Conservation (phyloP, 1,140 invertebrate species). For the Danaus melanippus region DNA sequence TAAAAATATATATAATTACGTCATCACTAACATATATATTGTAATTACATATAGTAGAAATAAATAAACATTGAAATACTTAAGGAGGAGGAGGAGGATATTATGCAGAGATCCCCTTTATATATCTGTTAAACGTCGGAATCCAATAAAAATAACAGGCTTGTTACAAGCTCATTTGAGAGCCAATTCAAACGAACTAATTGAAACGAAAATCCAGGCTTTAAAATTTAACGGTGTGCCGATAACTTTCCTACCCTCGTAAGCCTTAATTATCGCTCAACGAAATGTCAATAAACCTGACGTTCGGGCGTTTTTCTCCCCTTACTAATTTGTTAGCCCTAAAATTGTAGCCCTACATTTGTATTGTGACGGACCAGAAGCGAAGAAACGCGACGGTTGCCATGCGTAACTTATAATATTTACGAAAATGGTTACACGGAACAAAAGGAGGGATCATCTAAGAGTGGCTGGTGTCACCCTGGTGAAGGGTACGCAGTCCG, state of each 20-base stretch:
- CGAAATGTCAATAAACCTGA: slow-evolving; percentile 66
- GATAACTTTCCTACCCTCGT: slow-evolving; percentile 44
- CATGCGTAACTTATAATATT: slow-evolving; percentile 8
- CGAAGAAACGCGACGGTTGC: slow-evolving; percentile 16
- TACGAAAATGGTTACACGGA: slow-evolving; percentile 10
- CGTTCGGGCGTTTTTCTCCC: slow-evolving; percentile 54
- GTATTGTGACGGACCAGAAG: slow-evolving; percentile 21
- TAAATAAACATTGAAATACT: no score
- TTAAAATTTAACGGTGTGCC: slow-evolving; percentile 52
- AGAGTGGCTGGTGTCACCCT: slow-evolving; percentile 34
- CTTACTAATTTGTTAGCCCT: slow-evolving; percentile 64
- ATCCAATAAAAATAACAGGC: slow-evolving; percentile 30
- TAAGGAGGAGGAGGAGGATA: neutral
- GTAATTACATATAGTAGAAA: no score
- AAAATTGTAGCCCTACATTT: slow-evolving; percentile 46
- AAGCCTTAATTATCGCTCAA: slow-evolving; percentile 60
- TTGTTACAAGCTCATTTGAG: slow-evolving; percentile 26
- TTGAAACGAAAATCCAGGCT: slow-evolving; percentile 50
- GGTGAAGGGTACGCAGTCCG: slow-evolving; percentile 47
- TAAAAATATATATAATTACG: no score
- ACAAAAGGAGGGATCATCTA: slow-evolving; percentile 24
- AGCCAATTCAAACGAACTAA: slow-evolving; percentile 36
- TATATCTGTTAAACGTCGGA: slow-evolving; percentile 21
- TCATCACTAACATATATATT: no score
- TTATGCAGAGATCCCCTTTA: slow-evolving; percentile 17